Conservation (phyloP, 2,113 vertebrate species). For the Scomber scombrus region DNA sequence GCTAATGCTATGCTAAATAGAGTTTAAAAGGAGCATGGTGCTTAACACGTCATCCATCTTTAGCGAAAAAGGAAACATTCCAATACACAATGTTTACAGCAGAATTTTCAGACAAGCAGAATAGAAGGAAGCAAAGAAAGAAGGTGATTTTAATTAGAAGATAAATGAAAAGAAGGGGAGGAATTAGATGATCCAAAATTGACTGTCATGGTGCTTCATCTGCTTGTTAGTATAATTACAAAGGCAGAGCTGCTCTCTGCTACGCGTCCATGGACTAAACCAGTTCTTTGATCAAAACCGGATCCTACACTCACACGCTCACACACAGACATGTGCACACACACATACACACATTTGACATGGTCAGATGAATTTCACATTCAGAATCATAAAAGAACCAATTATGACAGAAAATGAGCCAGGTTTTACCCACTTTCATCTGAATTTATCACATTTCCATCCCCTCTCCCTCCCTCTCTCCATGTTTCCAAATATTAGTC, state of each 20-base stretch:
- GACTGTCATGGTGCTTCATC: slow-evolving; percentile 35
- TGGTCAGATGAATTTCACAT: slow-evolving; percentile 53
- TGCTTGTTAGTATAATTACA: slow-evolving; percentile 33
- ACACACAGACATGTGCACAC: neutral
- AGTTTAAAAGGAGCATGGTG: slow-evolving; percentile 24
- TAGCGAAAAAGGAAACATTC: neutral
- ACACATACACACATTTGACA: slow-evolving; percentile 42
- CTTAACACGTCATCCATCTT: slow-evolving; percentile 23
- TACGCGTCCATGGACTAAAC: slow-evolving; percentile 42
- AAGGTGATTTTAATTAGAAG: slow-evolving; percentile 29
- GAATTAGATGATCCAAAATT: slow-evolving; percentile 16
- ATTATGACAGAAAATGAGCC: slow-evolving; percentile 54
- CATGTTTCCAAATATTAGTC: slow-evolving; percentile 24
- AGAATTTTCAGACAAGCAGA: neutral
- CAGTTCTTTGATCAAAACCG: slow-evolving; percentile 54
- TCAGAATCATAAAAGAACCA: slow-evolving; percentile 58
- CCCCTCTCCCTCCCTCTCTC: neutral
- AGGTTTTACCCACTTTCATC: slow-evolving; percentile 47
- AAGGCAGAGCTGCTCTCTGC: slow-evolving; percentile 43
- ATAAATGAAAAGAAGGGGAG: slow-evolving; percentile 14
- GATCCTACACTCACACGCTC: neutral
- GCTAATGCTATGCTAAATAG: slow-evolving; percentile 53
- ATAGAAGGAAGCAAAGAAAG: neutral
- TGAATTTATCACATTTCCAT: slow-evolving; percentile 30
- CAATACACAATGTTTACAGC: accelerated